Evolutionary conservation across 2,113 vertebrate genomes (phyloP).

Genomic region (Pimephales promelas): DNA sequence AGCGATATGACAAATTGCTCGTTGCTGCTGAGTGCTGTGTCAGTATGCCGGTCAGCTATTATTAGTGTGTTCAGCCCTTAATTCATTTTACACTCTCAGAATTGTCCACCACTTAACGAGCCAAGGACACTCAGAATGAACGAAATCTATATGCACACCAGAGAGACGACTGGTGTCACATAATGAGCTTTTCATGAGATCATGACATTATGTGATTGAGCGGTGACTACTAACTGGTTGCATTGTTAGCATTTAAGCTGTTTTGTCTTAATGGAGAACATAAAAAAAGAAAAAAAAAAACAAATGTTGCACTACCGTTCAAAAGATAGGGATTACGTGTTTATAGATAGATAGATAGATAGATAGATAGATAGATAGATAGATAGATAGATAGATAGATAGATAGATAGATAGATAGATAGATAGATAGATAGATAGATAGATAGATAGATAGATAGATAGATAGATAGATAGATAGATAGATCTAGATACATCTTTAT

Average conservation of each 20-base stretch:
- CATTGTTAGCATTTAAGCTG: not conserved
- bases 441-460: too few relatives aligned
- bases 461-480: too few relatives aligned
- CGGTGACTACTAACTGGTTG: not conserved
- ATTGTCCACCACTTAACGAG: slow-evolving; percentile 9
- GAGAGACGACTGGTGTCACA: not conserved
- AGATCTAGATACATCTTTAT: too few relatives aligned
- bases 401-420: too few relatives aligned
- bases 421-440: too few relatives aligned
- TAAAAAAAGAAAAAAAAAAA: not conserved
- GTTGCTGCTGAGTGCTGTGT: not conserved
- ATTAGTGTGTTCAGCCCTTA: slow-evolving; percentile 15
- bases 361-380: too few relatives aligned
- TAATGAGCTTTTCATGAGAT: not conserved
- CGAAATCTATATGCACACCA: not conserved
- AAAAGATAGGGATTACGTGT: too few relatives aligned
- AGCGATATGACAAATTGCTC: slow-evolving; percentile 11
- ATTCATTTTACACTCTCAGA: not conserved
- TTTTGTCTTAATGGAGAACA: not conserved
- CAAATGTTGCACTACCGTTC: not conserved
- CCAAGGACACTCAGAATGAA: slow-evolving; percentile 1
- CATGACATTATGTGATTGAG: slow-evolving; percentile 1
- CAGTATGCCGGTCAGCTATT: slow-evolving; percentile 14
- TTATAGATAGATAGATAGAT: too few relatives aligned
- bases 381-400: too few relatives aligned